Base-by-base conservation (phyloP, 2,113 vertebrate genomes). In the Platysteira castanea region DNA sequence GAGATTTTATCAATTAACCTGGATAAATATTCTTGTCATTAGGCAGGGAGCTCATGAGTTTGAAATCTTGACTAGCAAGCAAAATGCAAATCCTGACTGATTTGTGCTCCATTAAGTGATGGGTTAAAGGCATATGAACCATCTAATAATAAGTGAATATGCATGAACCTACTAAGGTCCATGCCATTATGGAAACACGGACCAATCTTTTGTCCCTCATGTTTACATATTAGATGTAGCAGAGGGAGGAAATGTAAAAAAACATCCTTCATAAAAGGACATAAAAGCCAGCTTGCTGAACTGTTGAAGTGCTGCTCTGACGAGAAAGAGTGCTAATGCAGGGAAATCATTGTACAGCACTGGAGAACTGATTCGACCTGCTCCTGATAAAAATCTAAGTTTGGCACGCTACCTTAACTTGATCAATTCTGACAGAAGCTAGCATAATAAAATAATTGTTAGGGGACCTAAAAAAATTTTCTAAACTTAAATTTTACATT, bases 1-100 rank as follows among this genome's bases (percentile, higher is more conserved):
- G 47, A 90, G 75, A 88, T 90, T 95, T 88, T 81, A 87, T 95
- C 93, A 95, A 87, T 97, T 96, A 96, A 93, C 87, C 89, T 90
- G 83, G 73, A 73, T 96, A 95, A 86, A 93, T 88, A 96, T 95
- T 90, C 78, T 74, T 87, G 57, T 88, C 59, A 13, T 86, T 93
- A 84, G 18, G 21, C 35, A 68, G 47, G 22, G 50, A 93, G 30
- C n/a, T 69, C 53, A 65, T 44, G 61, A 69, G 59, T 93, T 89
- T 81, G 47, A 89, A 95, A 95, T 59, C 46, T 91, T 87, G 56
- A 93, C 63, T 68, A 90, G 63, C 84, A 91, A 95, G 84, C 90
- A 93, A 95, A 96, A 96, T 96, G 75, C 68, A 96, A 94, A 97
- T 96, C 46, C 44, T 81, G 65, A 84, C 90, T 54, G 64, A 89